Conservation (phyloP, 2,888 invertebrate species). For the Stictocephala bisonia region DNA sequence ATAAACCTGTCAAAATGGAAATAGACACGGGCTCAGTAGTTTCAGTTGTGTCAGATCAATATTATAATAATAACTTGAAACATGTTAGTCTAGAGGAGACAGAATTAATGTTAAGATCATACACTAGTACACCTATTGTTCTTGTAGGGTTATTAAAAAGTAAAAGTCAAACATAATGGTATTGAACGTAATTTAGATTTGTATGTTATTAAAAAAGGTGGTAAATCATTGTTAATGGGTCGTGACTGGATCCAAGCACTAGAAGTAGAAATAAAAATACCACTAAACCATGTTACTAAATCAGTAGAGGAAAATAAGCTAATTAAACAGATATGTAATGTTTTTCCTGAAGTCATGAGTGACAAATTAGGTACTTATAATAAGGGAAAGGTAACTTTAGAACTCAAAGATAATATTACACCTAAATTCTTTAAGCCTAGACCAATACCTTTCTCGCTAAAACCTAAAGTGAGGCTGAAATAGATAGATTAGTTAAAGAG, state of each 20-base stretch:
- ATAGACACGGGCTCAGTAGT: slow-evolving; percentile 30
- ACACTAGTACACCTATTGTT: slow-evolving; percentile 19
- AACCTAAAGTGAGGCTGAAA: slow-evolving; percentile 55
- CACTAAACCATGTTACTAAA: no score
- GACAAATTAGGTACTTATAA: slow-evolving; percentile 35
- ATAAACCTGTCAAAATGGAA: slow-evolving; percentile 3
- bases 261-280: not conserved
- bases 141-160: slow-evolving; percentile 19
- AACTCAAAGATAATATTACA: slow-evolving; percentile 45
- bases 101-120: not conserved
- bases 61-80: slow-evolving; percentile 6
- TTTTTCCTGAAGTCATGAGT: slow-evolving; percentile 44
- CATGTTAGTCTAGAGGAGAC: not conserved
- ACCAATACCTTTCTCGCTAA: slow-evolving; percentile 56
- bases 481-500: slow-evolving; percentile 52
- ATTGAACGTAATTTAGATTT: not conserved
- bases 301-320: not conserved
- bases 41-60: not conserved
- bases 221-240: slow-evolving; percentile 26
- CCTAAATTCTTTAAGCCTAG: slow-evolving; percentile 55
- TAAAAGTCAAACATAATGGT: not conserved
- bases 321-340: not conserved
- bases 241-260: slow-evolving; percentile 33
- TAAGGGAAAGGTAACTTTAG: not conserved
- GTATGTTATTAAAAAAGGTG: slow-evolving; percentile 41